These are phyloP conservation scores for Drosophila sucinea DNA, from an alignment of 1,140 invertebrate genomes.

Conservation along the genomic window DNA sequence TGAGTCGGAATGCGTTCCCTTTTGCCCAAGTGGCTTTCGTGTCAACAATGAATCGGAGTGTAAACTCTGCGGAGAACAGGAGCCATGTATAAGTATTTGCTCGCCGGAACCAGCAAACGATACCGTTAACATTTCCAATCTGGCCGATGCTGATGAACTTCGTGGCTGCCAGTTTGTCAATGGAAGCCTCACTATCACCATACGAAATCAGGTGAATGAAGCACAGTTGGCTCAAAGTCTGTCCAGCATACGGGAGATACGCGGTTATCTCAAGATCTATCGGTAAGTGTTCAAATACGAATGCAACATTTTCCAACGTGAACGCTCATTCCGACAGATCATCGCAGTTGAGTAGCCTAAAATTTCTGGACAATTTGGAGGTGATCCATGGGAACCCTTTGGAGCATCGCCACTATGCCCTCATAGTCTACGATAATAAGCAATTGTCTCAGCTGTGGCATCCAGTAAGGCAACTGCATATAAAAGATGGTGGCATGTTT, in stretches of 20 bases:
- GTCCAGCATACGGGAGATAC: conserved; percentile 61
- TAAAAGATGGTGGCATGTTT: conserved; percentile 64
- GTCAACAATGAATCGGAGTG: conserved; percentile 44
- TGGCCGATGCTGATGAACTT: conserved; percentile 63
- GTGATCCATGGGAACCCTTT: conserved; percentile 57
- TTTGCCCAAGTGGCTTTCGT: conserved; percentile 65
- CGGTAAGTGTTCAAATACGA: conserved; percentile 43
- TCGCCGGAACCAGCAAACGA: conserved; percentile 33
- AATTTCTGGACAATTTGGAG: conserved; percentile 53
- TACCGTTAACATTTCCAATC: conserved; percentile 46
- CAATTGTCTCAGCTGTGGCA: conserved; percentile 60
- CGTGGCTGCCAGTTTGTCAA: conserved; percentile 72
- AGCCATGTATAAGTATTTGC: conserved; percentile 62
- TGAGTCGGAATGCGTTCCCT: conserved; percentile 50
- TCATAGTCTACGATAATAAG: conserved; percentile 72
- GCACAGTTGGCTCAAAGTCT: conserved; percentile 48
- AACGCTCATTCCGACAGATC: conserved; percentile 36
- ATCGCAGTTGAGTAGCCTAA: conserved; percentile 54
- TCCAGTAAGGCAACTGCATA: conserved; percentile 39
- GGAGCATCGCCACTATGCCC: conserved; percentile 52
- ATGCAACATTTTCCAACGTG: background rate
- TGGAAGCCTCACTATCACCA: conserved; percentile 58
- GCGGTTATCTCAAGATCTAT: conserved; percentile 67
- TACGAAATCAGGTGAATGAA: conserved; percentile 60
- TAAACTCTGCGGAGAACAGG: conserved; percentile 35